Conservation (phyloP, 2,888 invertebrate species). For the Gandaritis pyraliata region DNA sequence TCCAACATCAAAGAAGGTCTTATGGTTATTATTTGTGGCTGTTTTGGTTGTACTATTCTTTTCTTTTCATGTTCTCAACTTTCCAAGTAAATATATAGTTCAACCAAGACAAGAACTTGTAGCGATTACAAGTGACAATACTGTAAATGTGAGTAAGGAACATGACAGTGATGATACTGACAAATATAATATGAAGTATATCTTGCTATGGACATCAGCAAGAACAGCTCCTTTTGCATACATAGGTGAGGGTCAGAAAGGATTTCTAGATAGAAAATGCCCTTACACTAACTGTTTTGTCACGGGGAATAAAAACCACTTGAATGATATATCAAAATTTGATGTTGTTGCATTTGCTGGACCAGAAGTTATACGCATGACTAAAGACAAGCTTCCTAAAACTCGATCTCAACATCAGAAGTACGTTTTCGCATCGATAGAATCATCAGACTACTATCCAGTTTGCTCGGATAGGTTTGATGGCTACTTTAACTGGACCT, state of each 20-base stretch:
- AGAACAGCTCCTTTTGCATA: slow-evolving; percentile 52
- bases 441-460: slow-evolving; percentile 65
- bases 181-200: slow-evolving; percentile 48
- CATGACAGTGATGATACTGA: not conserved
- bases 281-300: slow-evolving; percentile 64
- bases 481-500: slow-evolving; percentile 72
- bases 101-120: not conserved
- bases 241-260: slow-evolving; percentile 49
- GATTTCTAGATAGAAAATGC: slow-evolving; percentile 59
- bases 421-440: slow-evolving; percentile 64
- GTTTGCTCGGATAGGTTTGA: slow-evolving; percentile 55
- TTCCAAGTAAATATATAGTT: not conserved
- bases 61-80: not conserved
- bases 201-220: slow-evolving; percentile 57
- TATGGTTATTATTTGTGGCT: not conserved
- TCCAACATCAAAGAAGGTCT: not conserved
- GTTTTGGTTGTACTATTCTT: not conserved
- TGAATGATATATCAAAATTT: slow-evolving; percentile 56
- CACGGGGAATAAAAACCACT: slow-evolving; percentile 50
- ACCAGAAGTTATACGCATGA: slow-evolving; percentile 50
- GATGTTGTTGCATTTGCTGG: slow-evolving; percentile 65
- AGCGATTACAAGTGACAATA: not conserved
- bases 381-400: slow-evolving; percentile 43
- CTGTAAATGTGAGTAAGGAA: not conserved
- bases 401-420: slow-evolving; percentile 60